A percentile compares a stretch with the other conserved stretches of the same genome.
These are phyloP conservation scores for Acanthurus tractus DNA, from an alignment of 2,797 vertebrate species.

Conservation along the genomic window DNA sequence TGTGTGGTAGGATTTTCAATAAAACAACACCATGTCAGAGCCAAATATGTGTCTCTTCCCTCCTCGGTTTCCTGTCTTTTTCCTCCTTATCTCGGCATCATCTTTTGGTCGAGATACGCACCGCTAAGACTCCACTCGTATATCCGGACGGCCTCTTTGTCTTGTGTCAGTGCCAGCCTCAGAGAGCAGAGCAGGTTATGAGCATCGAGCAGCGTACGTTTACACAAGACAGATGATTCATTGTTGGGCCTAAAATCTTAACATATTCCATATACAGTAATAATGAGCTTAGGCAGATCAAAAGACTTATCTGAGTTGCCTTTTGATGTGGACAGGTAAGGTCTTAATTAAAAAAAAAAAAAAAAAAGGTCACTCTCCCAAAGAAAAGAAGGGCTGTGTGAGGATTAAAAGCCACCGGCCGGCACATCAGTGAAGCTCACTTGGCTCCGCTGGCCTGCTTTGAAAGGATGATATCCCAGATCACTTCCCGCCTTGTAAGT, in stretches of 20 bases:
- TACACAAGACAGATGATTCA: constrained; percentile 77
- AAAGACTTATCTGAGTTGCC: constrained; percentile 74
- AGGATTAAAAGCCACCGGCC: constrained; percentile 72
- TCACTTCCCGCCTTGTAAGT: constrained; percentile 81
- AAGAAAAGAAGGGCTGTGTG: constrained; percentile 63
- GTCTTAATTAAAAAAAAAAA: constrained; percentile 70
- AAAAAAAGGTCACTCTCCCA: constrained; percentile 51
- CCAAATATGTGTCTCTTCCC: constrained; percentile 73
- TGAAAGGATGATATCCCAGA: constrained; percentile 86
- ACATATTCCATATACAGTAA: constrained; percentile 77
- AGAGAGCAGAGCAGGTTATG: constrained; percentile 60
- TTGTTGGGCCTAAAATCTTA: constrained; percentile 76
- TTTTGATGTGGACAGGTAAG: constrained; percentile 80
- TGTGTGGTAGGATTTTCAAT: constrained; percentile 39
- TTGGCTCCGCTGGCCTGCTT: constrained; percentile 79
- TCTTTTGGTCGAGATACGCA: constrained; percentile 60
- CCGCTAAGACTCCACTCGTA: constrained; percentile 63
- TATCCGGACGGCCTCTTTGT: constrained; percentile 68
- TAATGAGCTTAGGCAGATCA: constrained; percentile 81
- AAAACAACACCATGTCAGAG: constrained; percentile 24
- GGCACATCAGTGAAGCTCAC: constrained; percentile 78
- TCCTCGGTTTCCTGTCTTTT: constrained; percentile 49
- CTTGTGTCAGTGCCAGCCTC: constrained; percentile 59
- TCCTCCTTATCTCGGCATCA: constrained; percentile 64
- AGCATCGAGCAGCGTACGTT: constrained; percentile 56